Conservation (phyloP, 2,888 invertebrate species). For the Trilocha varians region DNA sequence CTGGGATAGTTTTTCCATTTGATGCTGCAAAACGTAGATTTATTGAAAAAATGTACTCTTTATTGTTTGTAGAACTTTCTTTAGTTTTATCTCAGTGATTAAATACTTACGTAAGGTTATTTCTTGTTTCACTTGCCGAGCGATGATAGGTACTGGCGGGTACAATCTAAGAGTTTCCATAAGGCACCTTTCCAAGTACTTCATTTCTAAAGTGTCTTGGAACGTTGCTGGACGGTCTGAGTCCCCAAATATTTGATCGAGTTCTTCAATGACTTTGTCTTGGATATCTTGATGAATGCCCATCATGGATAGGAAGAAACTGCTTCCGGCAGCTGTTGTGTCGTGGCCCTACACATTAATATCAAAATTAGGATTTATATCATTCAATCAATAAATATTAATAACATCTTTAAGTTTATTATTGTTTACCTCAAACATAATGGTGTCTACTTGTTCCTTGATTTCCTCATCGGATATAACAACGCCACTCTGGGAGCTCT, state of each 20-base stretch:
- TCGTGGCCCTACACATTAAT: slow-evolving; percentile 77
- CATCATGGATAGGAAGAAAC: slow-evolving; percentile 85
- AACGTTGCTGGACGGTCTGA: slow-evolving; percentile 84
- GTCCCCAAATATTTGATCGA: slow-evolving; percentile 83
- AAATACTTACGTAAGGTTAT: slow-evolving; percentile 75
- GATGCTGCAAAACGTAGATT: slow-evolving; percentile 55
- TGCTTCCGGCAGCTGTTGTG: slow-evolving; percentile 86
- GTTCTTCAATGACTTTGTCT: slow-evolving; percentile 80
- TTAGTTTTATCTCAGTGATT: neutral
- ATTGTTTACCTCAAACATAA: slow-evolving; percentile 84
- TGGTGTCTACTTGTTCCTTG: slow-evolving; percentile 87
- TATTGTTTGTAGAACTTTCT: neutral
- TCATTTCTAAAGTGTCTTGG: slow-evolving; percentile 89
- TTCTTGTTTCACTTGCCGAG: slow-evolving; percentile 81
- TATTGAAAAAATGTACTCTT: neutral
- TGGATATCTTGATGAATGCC: slow-evolving; percentile 83
- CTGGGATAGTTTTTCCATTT: slow-evolving; percentile 77
- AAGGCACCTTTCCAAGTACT: slow-evolving; percentile 85
- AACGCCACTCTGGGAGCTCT: slow-evolving; percentile 81
- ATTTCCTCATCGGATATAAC: slow-evolving; percentile 84
- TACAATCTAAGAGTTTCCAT: slow-evolving; percentile 86
- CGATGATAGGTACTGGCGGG: slow-evolving; percentile 86
- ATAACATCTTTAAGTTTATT: slow-evolving; percentile 1
- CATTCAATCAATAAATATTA: neutral
- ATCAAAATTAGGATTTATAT: neutral